phyloP scores from a whole-genome alignment of 2,797 vertebrate genomes.

The Paramormyrops hopkinsi region DNA sequence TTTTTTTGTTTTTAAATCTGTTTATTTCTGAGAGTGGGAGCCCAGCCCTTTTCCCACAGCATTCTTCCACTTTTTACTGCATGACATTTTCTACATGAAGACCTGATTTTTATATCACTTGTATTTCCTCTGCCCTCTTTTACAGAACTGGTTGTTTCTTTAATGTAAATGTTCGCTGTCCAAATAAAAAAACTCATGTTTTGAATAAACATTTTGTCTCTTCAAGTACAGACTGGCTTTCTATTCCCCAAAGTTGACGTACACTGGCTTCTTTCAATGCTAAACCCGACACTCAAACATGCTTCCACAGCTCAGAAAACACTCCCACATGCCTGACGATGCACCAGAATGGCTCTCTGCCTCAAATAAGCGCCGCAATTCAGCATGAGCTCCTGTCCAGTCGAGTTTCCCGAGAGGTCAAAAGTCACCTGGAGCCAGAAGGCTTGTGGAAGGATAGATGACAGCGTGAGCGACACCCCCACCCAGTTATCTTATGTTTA shows the following conservation, averaged over 20 bases:
- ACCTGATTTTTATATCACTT: neutral
- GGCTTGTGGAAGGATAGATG: neutral
- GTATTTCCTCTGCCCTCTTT: neutral
- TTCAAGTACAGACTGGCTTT: neutral
- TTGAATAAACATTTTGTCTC: conserved; percentile 22
- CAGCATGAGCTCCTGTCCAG: neutral
- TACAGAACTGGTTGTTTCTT: neutral
- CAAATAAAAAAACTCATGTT: conserved; percentile 17
- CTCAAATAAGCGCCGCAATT: neutral
- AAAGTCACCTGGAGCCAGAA: neutral
- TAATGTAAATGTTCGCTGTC: neutral
- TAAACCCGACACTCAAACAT: neutral
- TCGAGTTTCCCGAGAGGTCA: neutral
- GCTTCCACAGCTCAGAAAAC: neutral
- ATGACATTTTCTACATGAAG: neutral
- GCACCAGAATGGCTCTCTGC: neutral
- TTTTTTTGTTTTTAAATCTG: neutral
- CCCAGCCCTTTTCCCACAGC: neutral
- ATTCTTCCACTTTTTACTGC: neutral
- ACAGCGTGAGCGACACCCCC: neutral
- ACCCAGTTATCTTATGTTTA: neutral
- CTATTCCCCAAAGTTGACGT: neutral
- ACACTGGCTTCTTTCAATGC: neutral
- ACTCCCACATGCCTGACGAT: neutral
- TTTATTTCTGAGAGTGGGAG: neutral